Evolutionary conservation across 2,797 vertebrate species (phyloP).

Genomic region (Ambastaia sidthimunki): DNA sequence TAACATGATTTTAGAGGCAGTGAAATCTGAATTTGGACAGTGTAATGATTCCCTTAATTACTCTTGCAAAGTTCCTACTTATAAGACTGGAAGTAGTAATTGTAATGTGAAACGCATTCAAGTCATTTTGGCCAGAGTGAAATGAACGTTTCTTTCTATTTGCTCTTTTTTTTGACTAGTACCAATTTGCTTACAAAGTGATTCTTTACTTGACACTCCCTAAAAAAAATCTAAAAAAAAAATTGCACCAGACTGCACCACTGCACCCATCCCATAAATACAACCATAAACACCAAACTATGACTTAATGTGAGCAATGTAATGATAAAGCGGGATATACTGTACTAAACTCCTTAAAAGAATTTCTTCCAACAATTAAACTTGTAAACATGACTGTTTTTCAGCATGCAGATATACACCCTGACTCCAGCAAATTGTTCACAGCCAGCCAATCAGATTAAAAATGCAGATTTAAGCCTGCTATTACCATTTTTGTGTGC

Average conservation of each 20-base stretch:
- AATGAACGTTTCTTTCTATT: too few relatives aligned
- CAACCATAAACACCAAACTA: too few relatives aligned
- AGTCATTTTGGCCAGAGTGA: too few relatives aligned
- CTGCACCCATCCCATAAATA: too few relatives aligned
- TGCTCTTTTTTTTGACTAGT: too few relatives aligned
- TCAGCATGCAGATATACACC: neutral
- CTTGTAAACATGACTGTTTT: neutral
- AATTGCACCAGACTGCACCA: too few relatives aligned
- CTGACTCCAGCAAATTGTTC: neutral
- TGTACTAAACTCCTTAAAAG: neutral
- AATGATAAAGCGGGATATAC: too few relatives aligned
- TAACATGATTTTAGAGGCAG: neutral
- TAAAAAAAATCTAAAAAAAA: too few relatives aligned
- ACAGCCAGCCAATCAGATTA: neutral
- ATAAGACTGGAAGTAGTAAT: neutral
- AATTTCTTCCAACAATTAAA: neutral
- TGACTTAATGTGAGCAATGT: too few relatives aligned
- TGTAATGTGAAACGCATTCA: neutral
- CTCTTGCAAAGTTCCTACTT: too few relatives aligned
- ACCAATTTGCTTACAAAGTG: too few relatives aligned
- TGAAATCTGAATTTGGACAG: neutral
- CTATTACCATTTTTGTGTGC: neutral
- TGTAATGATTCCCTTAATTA: neutral
- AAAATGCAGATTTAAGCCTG: neutral
- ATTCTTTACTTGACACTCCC: too few relatives aligned